Evolutionary conservation across 2,113 vertebrate species (phyloP), one percentile per base, ranked within the genome.

Genomic region (Ascaphus truei): DNA sequence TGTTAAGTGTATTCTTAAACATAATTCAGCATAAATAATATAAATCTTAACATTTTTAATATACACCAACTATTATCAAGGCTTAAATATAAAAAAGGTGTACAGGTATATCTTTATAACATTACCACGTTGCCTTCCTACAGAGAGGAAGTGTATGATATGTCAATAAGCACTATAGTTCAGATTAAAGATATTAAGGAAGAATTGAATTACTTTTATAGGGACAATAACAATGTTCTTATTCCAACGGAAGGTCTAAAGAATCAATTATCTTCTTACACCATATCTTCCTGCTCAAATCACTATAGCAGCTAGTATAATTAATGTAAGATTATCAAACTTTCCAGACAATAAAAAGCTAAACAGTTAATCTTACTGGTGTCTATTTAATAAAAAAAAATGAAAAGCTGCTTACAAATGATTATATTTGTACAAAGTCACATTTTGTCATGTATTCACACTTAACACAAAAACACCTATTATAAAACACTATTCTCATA

Each of bases 271-370:
- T n/a, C n/a, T 27, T 55, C 51, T 55, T 29, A 55, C 51, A 55
- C 15, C 26, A 55, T 31, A 55, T 55, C 51, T 29, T 55, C 29
- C 15, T 30, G 51, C 31, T n/a, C 51, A 26, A 55, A 55, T 55
- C 25, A 29, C 29, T n/a, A 13, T 55, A 27, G 29, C 31, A 31
- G 51, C 51, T 55, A 10, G 13, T 5, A 12, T 59, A 62, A 69
- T 18, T 65, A 69, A 68, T 16, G 47, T 20, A 71, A 61, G 48
- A 58, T 37, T 71, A 71, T 62, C 68, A 73, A 69, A 71, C 58
- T 56, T 74, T 71, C 47, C 74, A 63, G 65, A 75, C 9, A 68
- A 62, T 73, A 78, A 55, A n/a, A 12, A 62, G 30, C 27, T 57
- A 25, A 62, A 48, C 5, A 66, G 9, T 48, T 53, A 53, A 61